Conservation (phyloP, 1,140 invertebrate species). For the Pogonomyrmex barbatus region DNA sequence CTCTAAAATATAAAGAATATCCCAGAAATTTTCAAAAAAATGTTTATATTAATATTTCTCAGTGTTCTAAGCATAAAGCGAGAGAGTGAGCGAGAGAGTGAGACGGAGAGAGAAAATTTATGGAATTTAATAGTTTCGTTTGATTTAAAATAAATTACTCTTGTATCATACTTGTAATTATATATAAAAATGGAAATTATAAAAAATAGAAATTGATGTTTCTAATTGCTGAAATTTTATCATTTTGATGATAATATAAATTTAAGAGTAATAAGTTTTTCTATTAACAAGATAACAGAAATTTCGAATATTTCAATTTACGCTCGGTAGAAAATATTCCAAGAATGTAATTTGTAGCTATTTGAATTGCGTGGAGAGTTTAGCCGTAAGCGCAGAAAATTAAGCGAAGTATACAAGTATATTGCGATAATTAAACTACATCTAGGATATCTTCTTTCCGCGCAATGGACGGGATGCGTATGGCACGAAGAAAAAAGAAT, state of each 20-base stretch:
- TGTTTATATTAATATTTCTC: no score
- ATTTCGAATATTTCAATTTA: slow-evolving; percentile 40
- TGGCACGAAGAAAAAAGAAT: background rate
- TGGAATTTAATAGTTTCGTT: no score
- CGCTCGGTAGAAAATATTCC: slow-evolving; percentile 6
- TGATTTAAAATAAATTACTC: no score
- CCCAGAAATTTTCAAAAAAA: no score
- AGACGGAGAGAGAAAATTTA: no score
- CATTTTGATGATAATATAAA: background rate
- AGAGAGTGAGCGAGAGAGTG: no score
- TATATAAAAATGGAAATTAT: background rate
- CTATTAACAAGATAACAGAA: background rate
- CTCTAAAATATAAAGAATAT: no score
- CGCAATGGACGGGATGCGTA: background rate
- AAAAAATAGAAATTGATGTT: background rate
- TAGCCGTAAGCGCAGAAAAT: slow-evolving; percentile 14
- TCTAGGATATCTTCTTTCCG: slow-evolving; percentile 34
- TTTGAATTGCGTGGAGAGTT: slow-evolving; percentile 24
- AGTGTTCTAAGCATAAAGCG: no score
- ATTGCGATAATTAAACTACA: slow-evolving; percentile 32
- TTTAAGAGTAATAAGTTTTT: background rate
- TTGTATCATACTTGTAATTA: background rate
- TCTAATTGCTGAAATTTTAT: background rate
- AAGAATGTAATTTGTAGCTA: slow-evolving; percentile 35
- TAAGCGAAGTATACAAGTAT: slow-evolving; percentile 8